These are phyloP conservation scores for Andinoacara biseriatus DNA, from an alignment of 2,113 vertebrate species.

Conservation along the genomic window DNA sequence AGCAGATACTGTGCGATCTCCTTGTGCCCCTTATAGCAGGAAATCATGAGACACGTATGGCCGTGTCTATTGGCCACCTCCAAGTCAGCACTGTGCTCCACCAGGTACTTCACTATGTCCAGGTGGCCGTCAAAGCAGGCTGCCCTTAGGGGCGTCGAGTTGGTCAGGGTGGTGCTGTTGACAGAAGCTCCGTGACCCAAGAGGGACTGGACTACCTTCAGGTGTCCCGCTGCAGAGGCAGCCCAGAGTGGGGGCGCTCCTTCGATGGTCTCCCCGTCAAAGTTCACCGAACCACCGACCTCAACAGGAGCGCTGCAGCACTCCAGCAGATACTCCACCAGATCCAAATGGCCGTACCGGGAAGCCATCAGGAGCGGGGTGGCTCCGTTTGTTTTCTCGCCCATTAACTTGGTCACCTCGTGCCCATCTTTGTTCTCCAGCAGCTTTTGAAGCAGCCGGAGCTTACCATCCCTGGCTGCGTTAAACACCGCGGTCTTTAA, in stretches of 20 bases:
- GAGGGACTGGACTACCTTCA: conserved; percentile 95
- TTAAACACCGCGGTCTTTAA: conserved; percentile 98
- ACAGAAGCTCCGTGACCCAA: conserved; percentile 94
- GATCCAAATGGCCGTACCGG: conserved; percentile 95
- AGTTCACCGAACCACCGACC: conserved; percentile 94
- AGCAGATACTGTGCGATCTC: conserved; percentile 97
- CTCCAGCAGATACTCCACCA: conserved; percentile 95
- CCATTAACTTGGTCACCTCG: conserved; percentile 90
- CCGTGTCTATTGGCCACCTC: conserved; percentile 98
- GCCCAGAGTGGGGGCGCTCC: conserved; percentile 97
- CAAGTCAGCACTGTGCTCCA: conserved; percentile 96
- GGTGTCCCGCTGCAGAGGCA: conserved; percentile 93
- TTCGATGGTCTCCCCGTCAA: conserved; percentile 97
- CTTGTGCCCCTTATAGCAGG: conserved; percentile 98
- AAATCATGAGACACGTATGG: conserved; percentile 98
- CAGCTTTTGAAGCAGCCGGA: conserved; percentile 93
- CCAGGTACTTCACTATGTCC: conserved; percentile 95
- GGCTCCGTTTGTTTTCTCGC: conserved; percentile 94
- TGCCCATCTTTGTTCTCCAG: conserved; percentile 92
- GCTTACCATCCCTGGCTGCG: conserved; percentile 97
- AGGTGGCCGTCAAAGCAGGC: conserved; percentile 98
- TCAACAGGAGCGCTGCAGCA: conserved; percentile 93
- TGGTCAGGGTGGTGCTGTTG: conserved; percentile 97
- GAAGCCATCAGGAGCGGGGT: conserved; percentile 96
- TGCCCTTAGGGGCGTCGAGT: conserved; percentile 93